These are phyloP conservation scores for Nomada ferruginata DNA, from an alignment of 2,888 invertebrate species.

Conservation along the genomic window DNA sequence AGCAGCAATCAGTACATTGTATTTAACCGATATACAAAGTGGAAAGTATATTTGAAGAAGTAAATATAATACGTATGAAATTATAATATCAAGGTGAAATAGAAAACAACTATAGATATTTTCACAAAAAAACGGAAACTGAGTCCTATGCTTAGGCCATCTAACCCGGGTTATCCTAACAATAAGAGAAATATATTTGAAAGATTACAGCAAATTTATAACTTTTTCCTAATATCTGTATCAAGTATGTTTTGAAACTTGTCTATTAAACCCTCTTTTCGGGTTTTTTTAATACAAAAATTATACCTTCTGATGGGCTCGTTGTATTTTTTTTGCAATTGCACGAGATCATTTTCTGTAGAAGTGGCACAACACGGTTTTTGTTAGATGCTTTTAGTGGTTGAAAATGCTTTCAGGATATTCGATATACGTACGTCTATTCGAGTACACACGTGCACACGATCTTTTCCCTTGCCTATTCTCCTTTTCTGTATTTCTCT, in stretches of 20 bases:
- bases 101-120: too few relatives aligned
- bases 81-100: too few relatives aligned
- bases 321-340: background rate
- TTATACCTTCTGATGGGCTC: background rate
- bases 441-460: background rate
- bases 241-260: background rate
- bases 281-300: background rate
- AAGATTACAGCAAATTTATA: too few relatives aligned
- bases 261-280: background rate
- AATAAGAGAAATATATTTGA: too few relatives aligned
- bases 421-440: conserved; percentile 38
- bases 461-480: background rate
- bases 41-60: too few relatives aligned
- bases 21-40: too few relatives aligned
- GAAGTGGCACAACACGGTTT: conserved; percentile 21
- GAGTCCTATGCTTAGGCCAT: too few relatives aligned
- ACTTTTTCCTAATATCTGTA: background rate
- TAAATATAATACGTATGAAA: too few relatives aligned
- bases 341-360: conserved; percentile 12
- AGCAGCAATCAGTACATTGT: too few relatives aligned
- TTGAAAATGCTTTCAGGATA: conserved; percentile 53
- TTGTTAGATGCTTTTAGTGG: conserved; percentile 46
- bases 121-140: too few relatives aligned
- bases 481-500: conserved; percentile 8
- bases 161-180: too few relatives aligned